Conservation (phyloP, 2,797 vertebrate species). For the Tragelaphus oryx region DNA sequence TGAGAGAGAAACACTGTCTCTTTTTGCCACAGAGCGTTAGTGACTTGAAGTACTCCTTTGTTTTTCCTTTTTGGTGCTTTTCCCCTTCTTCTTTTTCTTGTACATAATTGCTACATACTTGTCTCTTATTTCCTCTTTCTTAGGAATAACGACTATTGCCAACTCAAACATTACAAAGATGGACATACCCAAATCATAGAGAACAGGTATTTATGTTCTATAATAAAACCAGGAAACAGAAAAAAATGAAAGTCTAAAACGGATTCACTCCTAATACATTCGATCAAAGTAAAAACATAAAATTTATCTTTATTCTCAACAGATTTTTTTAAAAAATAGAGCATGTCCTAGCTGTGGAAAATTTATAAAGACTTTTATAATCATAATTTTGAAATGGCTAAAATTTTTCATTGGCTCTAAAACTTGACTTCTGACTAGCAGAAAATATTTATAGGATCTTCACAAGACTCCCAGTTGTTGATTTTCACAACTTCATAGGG, state of each 20-base stretch:
- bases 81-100: not conserved
- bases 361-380: not conserved
- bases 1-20: not conserved
- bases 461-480: not conserved
- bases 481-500: not conserved
- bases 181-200: not conserved
- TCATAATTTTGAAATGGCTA: not conserved
- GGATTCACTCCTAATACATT: not conserved
- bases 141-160: not conserved
- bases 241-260: not conserved
- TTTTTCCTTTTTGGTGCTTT: not conserved
- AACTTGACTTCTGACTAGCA: not conserved
- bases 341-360: not conserved
- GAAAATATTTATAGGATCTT: not conserved
- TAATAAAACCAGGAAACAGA: not conserved
- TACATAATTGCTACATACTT: not conserved
- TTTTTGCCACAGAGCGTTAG: not conserved
- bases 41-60: not conserved
- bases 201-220: not conserved
- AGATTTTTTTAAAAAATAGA: not conserved
- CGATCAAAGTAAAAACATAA: not conserved
- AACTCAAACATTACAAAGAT: not conserved
- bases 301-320: not conserved
- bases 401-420: not conserved
- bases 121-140: not conserved